Base-by-base conservation (phyloP, 92 coral and sea anemone species). In the Umimayanthus chanpuru region DNA sequence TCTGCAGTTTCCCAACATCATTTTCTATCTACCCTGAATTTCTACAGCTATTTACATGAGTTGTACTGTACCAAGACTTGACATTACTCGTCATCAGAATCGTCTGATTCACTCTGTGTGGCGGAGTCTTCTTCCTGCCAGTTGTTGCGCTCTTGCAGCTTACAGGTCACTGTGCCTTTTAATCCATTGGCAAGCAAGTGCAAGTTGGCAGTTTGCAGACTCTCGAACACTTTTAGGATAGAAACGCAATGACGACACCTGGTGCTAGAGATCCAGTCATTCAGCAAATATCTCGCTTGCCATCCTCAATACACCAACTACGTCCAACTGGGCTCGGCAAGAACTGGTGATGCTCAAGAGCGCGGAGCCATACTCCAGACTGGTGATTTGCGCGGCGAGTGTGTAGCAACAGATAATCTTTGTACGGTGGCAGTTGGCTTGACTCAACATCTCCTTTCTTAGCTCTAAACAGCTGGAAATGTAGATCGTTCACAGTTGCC, bases 261-360 rank as follows among this genome's bases (percentile, higher is more conserved):
- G 36, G 91, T 73, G 91, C 92, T 47, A 92, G 91, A 7, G 86
- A 84, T 67, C 91, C 91, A 55, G 88, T 81, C 88, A 91, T 91
- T 88, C 91, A 88, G 88, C 88, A 77, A 88, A 88, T 76, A 88
- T 32, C 81, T 38, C 88, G 81, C 77, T 76, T 82, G 64, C 93
- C 85, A 53, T 91, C 89, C 77, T 88, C 90, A 80, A 92, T 32
- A 32, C 36, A 32, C 36, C 36, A 32, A 32, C 36, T 2, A 32
- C 2, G 36, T 32, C 36, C 36, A 32, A 32, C 36, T 32, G 36
- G 36, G 2, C 36, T 32, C 36, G 36, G 36, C 36, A 32, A 32
- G 36, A 2, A 32, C 36, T 32, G 36, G 36, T 32, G 36, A 32
- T 32, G 36, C 36, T 32, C 36, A 32, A 32, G 90, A 79, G 91